Percentiles rank a stretch among this genome's conserved stretches.
These are phyloP conservation scores for Patella depressa DNA, from an alignment of 2,888 invertebrate species.

Conservation along the genomic window DNA sequence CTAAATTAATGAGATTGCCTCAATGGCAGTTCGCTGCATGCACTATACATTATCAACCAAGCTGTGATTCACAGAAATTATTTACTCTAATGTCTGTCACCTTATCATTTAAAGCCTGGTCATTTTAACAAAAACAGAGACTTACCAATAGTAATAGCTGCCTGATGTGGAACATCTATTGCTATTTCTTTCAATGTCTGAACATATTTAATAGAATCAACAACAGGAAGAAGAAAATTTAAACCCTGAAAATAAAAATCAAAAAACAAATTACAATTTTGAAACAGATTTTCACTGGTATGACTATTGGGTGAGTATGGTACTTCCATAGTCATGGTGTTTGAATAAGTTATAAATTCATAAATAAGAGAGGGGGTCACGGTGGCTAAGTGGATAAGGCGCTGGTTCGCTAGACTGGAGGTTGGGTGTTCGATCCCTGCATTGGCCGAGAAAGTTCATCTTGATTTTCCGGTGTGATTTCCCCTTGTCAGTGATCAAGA, in stretches of 20 bases:
- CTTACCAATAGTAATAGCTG: conserved; percentile 90
- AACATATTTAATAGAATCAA: conserved; percentile 95
- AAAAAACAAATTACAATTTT: background rate
- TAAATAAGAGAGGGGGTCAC: no score
- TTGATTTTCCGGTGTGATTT: no score
- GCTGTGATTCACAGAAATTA: background rate
- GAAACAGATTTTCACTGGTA: background rate
- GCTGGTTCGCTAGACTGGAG: no score
- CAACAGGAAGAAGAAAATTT: conserved; percentile 90
- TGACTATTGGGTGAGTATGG: background rate
- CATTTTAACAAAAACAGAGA: conserved; percentile 5
- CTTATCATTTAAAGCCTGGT: background rate
- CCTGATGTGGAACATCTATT: conserved; percentile 98
- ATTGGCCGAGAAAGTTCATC: no score
- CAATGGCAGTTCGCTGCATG: background rate
- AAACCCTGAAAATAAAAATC: conserved; percentile 77
- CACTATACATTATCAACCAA: background rate
- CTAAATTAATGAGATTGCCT: background rate
- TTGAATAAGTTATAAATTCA: no score
- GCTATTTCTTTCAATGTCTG: conserved; percentile 99
- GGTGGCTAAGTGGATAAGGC: no score
- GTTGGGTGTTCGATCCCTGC: no score
- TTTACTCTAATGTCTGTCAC: background rate
- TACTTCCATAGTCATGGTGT: no score
- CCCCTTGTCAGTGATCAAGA: no score